A percentile compares a stretch with the other conserved stretches of the same genome.
These are phyloP conservation scores for Neopipo cinnamomea DNA, from an alignment of 2,113 vertebrate genomes.

Conservation along the genomic window DNA sequence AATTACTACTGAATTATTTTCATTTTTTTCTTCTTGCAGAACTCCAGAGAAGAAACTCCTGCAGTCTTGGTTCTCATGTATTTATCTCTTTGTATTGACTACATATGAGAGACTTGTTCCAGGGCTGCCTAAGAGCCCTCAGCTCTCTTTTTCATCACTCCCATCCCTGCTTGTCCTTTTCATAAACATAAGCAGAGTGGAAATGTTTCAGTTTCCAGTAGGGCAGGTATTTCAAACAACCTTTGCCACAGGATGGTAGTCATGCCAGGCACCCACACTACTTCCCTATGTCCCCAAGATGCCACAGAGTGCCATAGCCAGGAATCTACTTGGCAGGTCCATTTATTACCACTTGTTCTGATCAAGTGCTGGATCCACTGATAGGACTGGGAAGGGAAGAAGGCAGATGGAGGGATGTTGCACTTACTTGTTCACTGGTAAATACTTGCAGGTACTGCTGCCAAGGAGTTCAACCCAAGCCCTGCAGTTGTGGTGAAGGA, in stretches of 20 bases:
- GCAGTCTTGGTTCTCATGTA: not conserved
- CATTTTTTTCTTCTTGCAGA: not conserved
- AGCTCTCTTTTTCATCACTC: not conserved
- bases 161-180: not conserved
- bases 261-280: rapidly evolving
- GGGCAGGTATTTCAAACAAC: not conserved
- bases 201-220: not conserved
- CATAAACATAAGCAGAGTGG: not conserved
- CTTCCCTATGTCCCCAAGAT: not conserved
- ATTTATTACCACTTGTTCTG: not conserved
- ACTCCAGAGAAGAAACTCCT: slow-evolving; percentile 16
- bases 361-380: not conserved
- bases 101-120: rapidly evolving
- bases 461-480: not conserved
- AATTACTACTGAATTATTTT: slow-evolving; percentile 60
- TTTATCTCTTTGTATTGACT: not conserved
- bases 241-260: not conserved
- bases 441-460: not conserved
- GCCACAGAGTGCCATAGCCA: not conserved
- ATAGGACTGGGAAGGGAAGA: not conserved
- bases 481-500: not conserved
- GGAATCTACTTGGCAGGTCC: not conserved
- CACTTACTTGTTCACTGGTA: not conserved
- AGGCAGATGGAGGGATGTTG: not conserved
- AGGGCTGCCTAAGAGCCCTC: not conserved